phyloP scores from a whole-genome alignment of 2,113 vertebrate genomes.

The Andinoacara biseriatus region DNA sequence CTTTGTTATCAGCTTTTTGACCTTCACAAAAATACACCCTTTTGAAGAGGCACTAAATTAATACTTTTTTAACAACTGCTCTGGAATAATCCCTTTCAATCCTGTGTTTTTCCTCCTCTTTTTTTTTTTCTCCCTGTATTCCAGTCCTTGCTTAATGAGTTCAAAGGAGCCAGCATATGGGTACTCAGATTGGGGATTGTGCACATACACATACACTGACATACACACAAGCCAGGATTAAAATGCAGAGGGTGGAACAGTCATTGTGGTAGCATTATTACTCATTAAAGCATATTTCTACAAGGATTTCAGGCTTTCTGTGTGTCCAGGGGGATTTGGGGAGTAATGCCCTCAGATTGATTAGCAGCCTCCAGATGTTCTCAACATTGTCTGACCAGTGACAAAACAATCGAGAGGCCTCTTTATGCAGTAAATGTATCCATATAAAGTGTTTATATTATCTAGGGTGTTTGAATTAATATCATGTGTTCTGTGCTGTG shows the following conservation, averaged over 20 bases:
- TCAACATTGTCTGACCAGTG: constrained; percentile 27
- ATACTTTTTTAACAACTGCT: constrained; percentile 62
- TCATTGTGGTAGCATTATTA: constrained; percentile 66
- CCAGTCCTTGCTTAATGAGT: constrained; percentile 73
- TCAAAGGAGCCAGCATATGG: constrained; percentile 73
- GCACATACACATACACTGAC: constrained; percentile 34
- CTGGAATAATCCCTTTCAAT: constrained; percentile 65
- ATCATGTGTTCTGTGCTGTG: background rate
- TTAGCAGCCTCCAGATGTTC: constrained; percentile 72
- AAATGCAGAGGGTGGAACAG: constrained; percentile 59
- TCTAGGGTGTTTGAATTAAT: background rate
- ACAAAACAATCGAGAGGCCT: constrained; percentile 45
- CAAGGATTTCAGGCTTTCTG: constrained; percentile 51
- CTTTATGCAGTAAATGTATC: background rate
- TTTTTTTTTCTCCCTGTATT: background rate
- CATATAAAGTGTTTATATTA: background rate
- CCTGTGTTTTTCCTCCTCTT: constrained; percentile 11
- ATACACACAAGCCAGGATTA: constrained; percentile 60
- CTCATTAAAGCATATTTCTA: constrained; percentile 71
- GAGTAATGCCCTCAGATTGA: constrained; percentile 33
- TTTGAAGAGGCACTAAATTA: constrained; percentile 53
- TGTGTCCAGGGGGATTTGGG: constrained; percentile 52
- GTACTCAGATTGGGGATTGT: constrained; percentile 39
- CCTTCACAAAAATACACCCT: constrained; percentile 25
- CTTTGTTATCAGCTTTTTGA: constrained; percentile 51